Percentiles rank a stretch among this genome's conserved stretches.
These are phyloP conservation scores for Phainopepla nitens DNA, from an alignment of 2,113 vertebrate species.

Conservation along the genomic window DNA sequence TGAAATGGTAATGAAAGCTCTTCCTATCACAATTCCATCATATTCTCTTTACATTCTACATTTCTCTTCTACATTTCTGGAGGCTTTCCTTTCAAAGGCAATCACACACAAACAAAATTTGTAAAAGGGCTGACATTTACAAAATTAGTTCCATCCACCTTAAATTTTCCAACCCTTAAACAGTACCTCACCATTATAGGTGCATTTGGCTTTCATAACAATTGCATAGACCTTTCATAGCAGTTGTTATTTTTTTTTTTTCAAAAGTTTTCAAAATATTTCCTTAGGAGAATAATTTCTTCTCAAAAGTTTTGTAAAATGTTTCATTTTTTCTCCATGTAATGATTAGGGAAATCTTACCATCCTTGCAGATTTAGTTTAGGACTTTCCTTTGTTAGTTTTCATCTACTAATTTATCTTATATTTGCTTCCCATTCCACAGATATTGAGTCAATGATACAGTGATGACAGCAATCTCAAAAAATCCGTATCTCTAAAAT, in stretches of 20 bases:
- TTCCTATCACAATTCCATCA: background rate
- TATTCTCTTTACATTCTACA: background rate
- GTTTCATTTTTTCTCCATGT: background rate
- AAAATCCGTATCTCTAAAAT: background rate
- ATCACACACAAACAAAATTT: rapidly evolving
- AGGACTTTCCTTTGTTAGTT: background rate
- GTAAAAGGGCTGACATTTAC: background rate
- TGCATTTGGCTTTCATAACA: background rate
- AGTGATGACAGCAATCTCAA: background rate
- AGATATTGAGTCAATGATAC: background rate
- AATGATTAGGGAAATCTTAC: background rate
- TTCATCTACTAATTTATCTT: background rate
- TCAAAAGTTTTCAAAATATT: rapidly evolving
- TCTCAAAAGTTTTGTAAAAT: background rate
- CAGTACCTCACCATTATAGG: rapidly evolving
- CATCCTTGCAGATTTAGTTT: background rate
- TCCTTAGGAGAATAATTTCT: background rate
- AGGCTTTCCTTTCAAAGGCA: background rate
- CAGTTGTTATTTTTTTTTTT: background rate
- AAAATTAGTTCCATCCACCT: background rate
- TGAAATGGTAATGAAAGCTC: background rate
- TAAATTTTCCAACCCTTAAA: background rate
- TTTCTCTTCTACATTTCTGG: background rate
- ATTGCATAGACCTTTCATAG: background rate
- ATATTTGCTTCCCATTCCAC: background rate